A percentile compares a stretch with the other conserved stretches of the same genome.
These are phyloP conservation scores for Agapostemon virescens DNA, from an alignment of 2,888 invertebrate species.

Conservation along the genomic window DNA sequence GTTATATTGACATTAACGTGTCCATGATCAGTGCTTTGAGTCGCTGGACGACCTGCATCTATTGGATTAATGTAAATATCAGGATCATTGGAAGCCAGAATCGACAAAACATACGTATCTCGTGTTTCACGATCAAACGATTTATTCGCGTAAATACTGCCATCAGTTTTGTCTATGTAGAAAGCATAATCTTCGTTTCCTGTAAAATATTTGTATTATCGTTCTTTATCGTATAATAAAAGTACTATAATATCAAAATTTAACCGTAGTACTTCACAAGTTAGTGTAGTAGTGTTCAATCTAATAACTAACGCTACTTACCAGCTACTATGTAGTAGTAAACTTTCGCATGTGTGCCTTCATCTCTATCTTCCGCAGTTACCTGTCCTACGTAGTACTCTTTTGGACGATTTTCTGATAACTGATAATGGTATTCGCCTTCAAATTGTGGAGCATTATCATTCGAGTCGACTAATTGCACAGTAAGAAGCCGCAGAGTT, in stretches of 20 bases:
- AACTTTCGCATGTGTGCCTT: constrained; percentile 90
- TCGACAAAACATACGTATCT: constrained; percentile 87
- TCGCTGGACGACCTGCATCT: constrained; percentile 70
- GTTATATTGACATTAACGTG: constrained; percentile 87
- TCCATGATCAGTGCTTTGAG: constrained; percentile 83
- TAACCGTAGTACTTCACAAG: not conserved
- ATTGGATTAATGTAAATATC: constrained; percentile 84
- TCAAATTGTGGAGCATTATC: constrained; percentile 91
- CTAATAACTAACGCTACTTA: constrained; percentile 50
- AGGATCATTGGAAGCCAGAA: constrained; percentile 92
- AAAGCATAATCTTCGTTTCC: constrained; percentile 91
- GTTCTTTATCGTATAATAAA: not conserved
- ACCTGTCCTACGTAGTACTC: constrained; percentile 84
- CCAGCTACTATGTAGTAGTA: constrained; percentile 89
- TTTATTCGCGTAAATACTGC: constrained; percentile 89
- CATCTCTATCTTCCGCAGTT: constrained; percentile 88
- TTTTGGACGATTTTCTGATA: constrained; percentile 85
- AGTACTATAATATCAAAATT: too few relatives aligned
- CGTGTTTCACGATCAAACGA: constrained; percentile 91
- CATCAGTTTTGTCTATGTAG: constrained; percentile 89
- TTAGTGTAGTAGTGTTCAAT: not conserved
- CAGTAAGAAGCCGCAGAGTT: constrained; percentile 87
- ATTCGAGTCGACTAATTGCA: constrained; percentile 89
- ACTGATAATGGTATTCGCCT: constrained; percentile 85
- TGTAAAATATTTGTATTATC: constrained; percentile 64